phyloP scores from a whole-genome alignment of 2,888 invertebrate genomes.

The Phasia obesa region DNA sequence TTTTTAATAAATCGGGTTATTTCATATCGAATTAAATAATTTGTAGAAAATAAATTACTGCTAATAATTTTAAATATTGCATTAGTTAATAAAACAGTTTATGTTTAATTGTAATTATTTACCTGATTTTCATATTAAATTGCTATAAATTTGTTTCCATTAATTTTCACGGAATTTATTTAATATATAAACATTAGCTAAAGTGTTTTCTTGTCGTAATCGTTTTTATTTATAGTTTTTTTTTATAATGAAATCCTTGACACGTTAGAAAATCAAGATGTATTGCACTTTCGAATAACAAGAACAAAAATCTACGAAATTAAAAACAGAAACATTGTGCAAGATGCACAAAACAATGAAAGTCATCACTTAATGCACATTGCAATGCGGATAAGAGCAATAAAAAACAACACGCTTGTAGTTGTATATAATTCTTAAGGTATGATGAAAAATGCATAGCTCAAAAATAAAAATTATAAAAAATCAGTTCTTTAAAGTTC shows the following conservation, averaged over 20 bases:
- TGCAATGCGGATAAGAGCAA: slow-evolving; percentile 57
- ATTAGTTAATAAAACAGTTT: slow-evolving; percentile 16
- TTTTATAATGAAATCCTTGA: slow-evolving; percentile 58
- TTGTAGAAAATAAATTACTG: background rate
- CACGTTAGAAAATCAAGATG: slow-evolving; percentile 44
- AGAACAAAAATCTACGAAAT: slow-evolving; percentile 3
- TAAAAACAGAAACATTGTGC: slow-evolving; percentile 20
- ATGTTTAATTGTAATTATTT: slow-evolving; percentile 9
- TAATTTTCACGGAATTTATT: slow-evolving; percentile 13
- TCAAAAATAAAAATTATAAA: too few relatives aligned
- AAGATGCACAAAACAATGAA: slow-evolving; percentile 40
- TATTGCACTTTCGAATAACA: slow-evolving; percentile 18
- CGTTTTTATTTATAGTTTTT: background rate
- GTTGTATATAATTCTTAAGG: too few relatives aligned
- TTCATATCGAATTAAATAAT: background rate
- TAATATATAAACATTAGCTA: background rate
- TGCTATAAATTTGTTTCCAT: slow-evolving; percentile 8
- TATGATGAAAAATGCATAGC: too few relatives aligned
- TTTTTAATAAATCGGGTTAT: too few relatives aligned
- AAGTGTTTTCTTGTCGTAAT: slow-evolving; percentile 1
- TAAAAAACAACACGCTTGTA: slow-evolving; percentile 23
- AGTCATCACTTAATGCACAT: slow-evolving; percentile 53
- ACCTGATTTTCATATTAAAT: slow-evolving; percentile 16
- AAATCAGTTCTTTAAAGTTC: too few relatives aligned
- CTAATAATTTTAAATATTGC: background rate